phyloP scores from a whole-genome alignment of 2,797 vertebrate species.

The Semaprochilodus insignis region DNA sequence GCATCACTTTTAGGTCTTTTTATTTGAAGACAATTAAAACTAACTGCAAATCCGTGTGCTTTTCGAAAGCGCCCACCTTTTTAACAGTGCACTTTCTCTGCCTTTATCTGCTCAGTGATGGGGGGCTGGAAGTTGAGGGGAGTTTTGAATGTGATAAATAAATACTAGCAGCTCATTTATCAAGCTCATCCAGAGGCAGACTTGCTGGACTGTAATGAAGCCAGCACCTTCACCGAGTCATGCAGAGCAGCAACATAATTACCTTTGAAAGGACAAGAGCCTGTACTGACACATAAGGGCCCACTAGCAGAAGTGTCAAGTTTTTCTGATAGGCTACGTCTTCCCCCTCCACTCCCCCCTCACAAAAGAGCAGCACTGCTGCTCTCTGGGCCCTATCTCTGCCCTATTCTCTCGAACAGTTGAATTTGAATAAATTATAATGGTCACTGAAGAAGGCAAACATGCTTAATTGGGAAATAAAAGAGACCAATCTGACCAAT shows the following conservation, averaged over 20 bases:
- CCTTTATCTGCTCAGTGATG: conserved; percentile 10
- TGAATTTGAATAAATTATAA: conserved; percentile 3
- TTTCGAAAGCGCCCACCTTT: conserved; percentile 39
- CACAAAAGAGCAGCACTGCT: not conserved
- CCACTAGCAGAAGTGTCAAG: conserved; percentile 12
- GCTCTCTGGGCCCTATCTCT: not conserved
- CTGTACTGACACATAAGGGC: conserved; percentile 15
- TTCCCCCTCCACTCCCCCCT: no score
- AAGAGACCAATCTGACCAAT: not conserved
- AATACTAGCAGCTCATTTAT: conserved; percentile 46
- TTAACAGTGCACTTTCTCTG: conserved; percentile 9
- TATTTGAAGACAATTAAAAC: conserved; percentile 24
- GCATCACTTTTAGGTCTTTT: conserved; percentile 6
- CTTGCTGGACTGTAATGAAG: conserved; percentile 42
- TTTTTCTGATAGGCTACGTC: not conserved
- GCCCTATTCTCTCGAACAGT: not conserved
- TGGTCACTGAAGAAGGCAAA: not conserved
- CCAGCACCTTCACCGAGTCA: conserved; percentile 6
- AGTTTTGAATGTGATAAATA: conserved; percentile 8
- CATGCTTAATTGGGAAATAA: conserved; percentile 16
- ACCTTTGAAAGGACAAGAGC: conserved; percentile 30
- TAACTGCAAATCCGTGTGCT: conserved; percentile 32
- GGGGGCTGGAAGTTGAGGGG: not conserved
- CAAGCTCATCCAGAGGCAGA: conserved; percentile 11
- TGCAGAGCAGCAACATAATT: conserved; percentile 24